Evolutionary conservation across 1,140 invertebrate species (phyloP), one percentile per base, ranked within the genome.

Genomic region (Fopius arisanus): DNA sequence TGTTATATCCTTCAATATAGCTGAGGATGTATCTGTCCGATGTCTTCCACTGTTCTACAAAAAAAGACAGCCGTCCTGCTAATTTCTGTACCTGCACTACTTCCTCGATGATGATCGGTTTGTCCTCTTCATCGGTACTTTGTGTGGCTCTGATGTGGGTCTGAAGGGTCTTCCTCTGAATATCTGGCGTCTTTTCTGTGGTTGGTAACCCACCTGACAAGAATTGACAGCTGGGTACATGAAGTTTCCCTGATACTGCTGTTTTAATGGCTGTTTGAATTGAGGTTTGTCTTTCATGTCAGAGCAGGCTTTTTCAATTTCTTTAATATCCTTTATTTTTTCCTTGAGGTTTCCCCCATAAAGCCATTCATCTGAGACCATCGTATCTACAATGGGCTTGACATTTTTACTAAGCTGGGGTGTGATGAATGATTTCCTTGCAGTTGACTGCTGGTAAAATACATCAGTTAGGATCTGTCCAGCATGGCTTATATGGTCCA

Each of bases 371-470:
- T 71, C 65, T 2, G 74, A n/a, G 12, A n/a, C 31, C 41, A 54
- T 29, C 6, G 41, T 40, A 4, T 75, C 74, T 37, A 75, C 26
- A 9, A 51, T 7, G 3, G 74, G 14, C 62, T 71, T 75, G 29
- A 37, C 10, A 4, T 26, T 29, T 72, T 72, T 75, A 63, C 72
- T 41, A 19, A 72, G 26, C 29, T 69, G 19, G 10, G 74, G 66
- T 3, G 70, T 72, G 23, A 75, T 75, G 23, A 75, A 75, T 1
- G 67, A 72, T 37, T 72, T 72, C 41, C 66, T 69, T 1, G 54
- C 33, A 3, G 73, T 19, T 26, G 67, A 70, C 0, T 63, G 10
- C 23, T 73, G 70, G 23, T 66, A 19, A 48, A 73, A 76, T 12
- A 59, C 37, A 51, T 76, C 70, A 41, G 66, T 72, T 9, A 72